Base-by-base conservation (phyloP, 2,113 vertebrate species). In the Neodontobutis hainanensis region DNA sequence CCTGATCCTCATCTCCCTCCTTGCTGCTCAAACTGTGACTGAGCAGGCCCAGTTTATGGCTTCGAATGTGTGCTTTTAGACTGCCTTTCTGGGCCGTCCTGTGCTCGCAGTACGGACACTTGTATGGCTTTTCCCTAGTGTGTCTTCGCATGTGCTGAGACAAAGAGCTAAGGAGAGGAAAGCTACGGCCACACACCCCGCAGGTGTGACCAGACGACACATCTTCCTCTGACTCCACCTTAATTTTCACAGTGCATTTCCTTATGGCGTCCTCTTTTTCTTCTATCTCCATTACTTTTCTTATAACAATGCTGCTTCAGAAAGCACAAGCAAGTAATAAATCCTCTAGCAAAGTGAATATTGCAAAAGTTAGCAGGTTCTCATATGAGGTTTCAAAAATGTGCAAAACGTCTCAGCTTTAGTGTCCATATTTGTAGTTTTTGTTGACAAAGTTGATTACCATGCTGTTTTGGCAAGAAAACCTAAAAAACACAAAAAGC, bases 71-170 rank as follows among this genome's bases (percentile, higher is more conserved):
- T 52, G 95, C 94, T 89, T 99, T 99, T 60, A 99, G 85, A 71
- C 95, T 96, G 69, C 97, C 97, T 85, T 99, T 99, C 81, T 99
- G 97, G n/a, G 96, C 96, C 2, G 96, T 94, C 81, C 96, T 89
- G 89, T 99, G 96, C 73, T 97, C 96, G 3, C 97, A 99, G 87
- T 99, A 96, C 34, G 97, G 97, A 70, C 97, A 99, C 88, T 97
- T 96, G 90, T 98, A 99, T 11, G 96, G 96, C 85, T 98, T 98
- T 89, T 98, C 96, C 1, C 94, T 93, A 0, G 97, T 98, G 91
- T 99, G 97, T 72, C 96, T 95, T 65, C 97, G 94, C 97, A 99
- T 99, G 88, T 99, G 97, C 90, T 98, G 96, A 0, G 97, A 99
- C 68, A 99, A 85, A 0, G 96, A 98, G 90, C 97, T 98, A 84